These are phyloP conservation scores for Amiota mariae DNA, from an alignment of 2,888 invertebrate species.

Conservation along the genomic window DNA sequence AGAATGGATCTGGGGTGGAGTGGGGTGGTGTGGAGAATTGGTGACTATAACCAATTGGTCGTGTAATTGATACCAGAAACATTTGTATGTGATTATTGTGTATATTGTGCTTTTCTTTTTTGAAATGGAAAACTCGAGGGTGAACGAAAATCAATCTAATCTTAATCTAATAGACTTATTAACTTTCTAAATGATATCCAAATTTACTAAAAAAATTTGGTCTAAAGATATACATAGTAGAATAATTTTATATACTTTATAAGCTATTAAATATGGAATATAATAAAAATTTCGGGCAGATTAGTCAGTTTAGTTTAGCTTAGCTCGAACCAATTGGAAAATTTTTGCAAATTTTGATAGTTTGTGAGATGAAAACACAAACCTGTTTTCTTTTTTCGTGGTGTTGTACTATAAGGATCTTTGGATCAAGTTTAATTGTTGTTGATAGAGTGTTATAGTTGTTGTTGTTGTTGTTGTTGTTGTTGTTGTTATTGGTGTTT, in stretches of 20 bases:
- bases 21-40: too few relatives aligned
- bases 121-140: conserved; percentile 29
- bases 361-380: conserved; percentile 54
- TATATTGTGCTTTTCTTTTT: background rate
- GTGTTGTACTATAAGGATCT: conserved; percentile 72
- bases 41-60: too few relatives aligned
- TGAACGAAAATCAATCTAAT: conserved; percentile 22
- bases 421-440: conserved; percentile 54
- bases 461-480: conserved; percentile 46
- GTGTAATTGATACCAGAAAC: too few relatives aligned
- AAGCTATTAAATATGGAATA: conserved; percentile 18
- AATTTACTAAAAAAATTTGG: background rate
- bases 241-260: background rate
- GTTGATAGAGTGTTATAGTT: conserved; percentile 33
- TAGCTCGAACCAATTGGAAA: background rate
- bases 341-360: background rate
- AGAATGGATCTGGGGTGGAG: background rate
- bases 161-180: conserved; percentile 22
- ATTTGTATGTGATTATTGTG: background rate
- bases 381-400: conserved; percentile 69
- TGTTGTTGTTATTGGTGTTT: conserved; percentile 31
- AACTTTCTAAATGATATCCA: conserved; percentile 19
- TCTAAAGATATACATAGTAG: background rate
- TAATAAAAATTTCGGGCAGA: conserved; percentile 9
- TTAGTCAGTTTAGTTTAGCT: background rate